Evolutionary conservation across 2,888 invertebrate genomes (phyloP).

Genomic region (Rapana venosa): DNA sequence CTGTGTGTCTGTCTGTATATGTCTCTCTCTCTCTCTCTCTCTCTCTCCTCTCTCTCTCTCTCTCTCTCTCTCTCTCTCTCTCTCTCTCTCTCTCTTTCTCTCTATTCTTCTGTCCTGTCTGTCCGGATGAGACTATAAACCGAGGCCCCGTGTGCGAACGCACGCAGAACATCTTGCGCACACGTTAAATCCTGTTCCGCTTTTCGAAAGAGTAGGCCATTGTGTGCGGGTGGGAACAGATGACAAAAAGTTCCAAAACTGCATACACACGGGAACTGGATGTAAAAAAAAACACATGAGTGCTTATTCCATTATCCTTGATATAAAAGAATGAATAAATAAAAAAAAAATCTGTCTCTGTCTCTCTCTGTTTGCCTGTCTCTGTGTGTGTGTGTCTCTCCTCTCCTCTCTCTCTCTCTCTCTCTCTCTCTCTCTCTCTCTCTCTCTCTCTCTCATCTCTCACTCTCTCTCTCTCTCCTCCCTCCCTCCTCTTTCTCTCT

Average conservation of each 20-base stretch:
- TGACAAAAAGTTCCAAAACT: no score
- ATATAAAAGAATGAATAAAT: no score
- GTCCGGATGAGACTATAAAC: no score
- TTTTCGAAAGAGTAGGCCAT: no score
- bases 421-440: not conserved
- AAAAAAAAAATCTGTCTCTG: not conserved
- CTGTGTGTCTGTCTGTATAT: not conserved
- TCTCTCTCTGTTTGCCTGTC: slow-evolving; percentile 11
- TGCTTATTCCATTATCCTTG: no score
- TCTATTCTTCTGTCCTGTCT: not conserved
- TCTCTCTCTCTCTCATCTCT: not conserved
- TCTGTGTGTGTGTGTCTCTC: not conserved
- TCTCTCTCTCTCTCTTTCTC: slow-evolving; percentile 5
- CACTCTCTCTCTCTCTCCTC: not conserved
- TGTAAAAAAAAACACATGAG: no score
- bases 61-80: not conserved
- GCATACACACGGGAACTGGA: no score
- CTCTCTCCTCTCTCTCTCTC: not conserved
- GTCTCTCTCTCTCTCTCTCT: not conserved
- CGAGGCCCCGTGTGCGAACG: no score
- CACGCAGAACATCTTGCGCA: no score
- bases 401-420: not conserved
- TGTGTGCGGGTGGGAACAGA: no score
- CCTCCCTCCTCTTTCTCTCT: no score
- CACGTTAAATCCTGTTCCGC: no score